A percentile compares a stretch with the other conserved stretches of the same genome.
These are phyloP conservation scores for Heliocidaris tuberculata DNA, from an alignment of 35 echinoderm and acorn worm species.

Conservation along the genomic window DNA sequence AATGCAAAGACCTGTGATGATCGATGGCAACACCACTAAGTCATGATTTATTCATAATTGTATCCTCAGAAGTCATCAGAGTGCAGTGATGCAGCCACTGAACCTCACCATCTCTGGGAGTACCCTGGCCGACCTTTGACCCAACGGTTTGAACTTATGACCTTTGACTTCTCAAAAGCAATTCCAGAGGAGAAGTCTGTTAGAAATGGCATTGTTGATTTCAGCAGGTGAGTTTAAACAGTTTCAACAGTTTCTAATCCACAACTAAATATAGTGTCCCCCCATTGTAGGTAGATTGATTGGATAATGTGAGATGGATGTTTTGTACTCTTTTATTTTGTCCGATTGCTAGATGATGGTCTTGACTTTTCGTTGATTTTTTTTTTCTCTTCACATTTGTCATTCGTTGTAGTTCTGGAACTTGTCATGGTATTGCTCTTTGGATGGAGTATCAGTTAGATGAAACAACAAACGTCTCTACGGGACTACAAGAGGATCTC, in stretches of 20 bases:
- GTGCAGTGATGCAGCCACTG: constrained; percentile 70
- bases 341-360: too few species aligned
- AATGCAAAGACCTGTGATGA: too few species aligned
- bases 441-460: constrained; percentile 97
- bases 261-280: neutral
- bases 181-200: constrained; percentile 57
- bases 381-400: neutral
- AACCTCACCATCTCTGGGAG: constrained; percentile 94
- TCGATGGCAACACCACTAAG: too few species aligned
- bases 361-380: neutral
- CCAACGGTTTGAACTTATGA: constrained; percentile 78
- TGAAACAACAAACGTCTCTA: constrained; percentile 63
- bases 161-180: constrained; percentile 76
- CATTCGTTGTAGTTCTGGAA: constrained; percentile 57
- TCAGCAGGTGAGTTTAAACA: constrained; percentile 80
- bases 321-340: too few species aligned
- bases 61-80: constrained; percentile 66
- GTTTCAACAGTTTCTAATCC: neutral
- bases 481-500: constrained; percentile 50
- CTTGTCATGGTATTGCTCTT: constrained; percentile 88
- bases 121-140: constrained; percentile 84
- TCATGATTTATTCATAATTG: neutral
- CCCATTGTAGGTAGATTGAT: neutral
- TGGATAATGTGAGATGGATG: too few species aligned
- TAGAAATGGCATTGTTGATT: constrained; percentile 52